Evolutionary conservation across 2,797 vertebrate genomes (phyloP), one percentile per base, ranked within the genome.

Genomic region (Onychomys leucogaster): DNA sequence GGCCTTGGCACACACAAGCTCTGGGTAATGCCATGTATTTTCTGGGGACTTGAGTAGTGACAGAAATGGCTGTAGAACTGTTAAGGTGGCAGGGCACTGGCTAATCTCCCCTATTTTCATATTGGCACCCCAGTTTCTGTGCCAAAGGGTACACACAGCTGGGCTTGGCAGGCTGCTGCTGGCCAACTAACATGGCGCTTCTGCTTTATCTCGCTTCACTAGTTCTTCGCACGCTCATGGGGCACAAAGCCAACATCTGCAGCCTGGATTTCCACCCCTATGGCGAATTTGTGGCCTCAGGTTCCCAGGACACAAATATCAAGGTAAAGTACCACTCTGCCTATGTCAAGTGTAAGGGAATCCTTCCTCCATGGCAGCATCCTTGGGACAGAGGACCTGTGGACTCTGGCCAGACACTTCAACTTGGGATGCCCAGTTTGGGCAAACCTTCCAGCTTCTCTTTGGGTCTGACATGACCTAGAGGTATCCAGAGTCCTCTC

Each of bases 251-350:
- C 0, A 99, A 99, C 97, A 99, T 99, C 97, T 99, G 99, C 98
- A 99, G 99, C 97, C 99, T 99, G 91, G 99, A 99, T 90, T 99
- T 99, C 96, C 99, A 99, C 95, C 99, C 99, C 0, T 99, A 99
- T 17, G 99, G 99, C 86, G 99, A 99, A 82, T 99, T 99, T 94
- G 98, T 99, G 55, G 99, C 99, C 25, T 99, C 99, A 0, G 99
- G 99, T 37, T 99, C 99, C 67, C 98, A 99, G 98, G 99, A 99
- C 98, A 99, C 99, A 4, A 99, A 99, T 96, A 99, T 99, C 96
- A 99, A 99, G 99, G 99, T 99, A 92, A 97, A 96, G 6, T 0
- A 1, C 34, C 14, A 0, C 57, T 23, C 81, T 0, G 0, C 43
- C 52, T 59, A 43, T 19, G 2, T 2, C 4, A 75, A 34, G 71